Base-by-base conservation (phyloP, 2,888 invertebrate genomes). In the Drosophila subsilvestris region DNA sequence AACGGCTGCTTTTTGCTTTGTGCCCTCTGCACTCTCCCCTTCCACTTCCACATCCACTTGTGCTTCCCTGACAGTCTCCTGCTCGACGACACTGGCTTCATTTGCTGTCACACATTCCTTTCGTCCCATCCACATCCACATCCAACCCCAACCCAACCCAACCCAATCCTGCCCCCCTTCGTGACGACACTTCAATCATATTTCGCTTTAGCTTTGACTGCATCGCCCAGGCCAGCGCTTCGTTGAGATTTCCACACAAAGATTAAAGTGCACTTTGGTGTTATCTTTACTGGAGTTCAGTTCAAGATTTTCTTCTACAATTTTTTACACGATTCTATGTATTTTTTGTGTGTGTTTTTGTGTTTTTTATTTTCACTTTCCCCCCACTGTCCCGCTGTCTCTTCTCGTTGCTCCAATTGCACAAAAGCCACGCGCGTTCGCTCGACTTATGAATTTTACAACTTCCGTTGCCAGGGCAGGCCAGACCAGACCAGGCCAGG, bases 221-320 rank as follows among this genome's bases (percentile, higher is more conserved):
- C 75, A 50, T 50, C 45, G 57, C 57, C 49, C 32, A 29, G 25
- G 45, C 47, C 49, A 42, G 22, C 22, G 32, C 63, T 29, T 17
- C 54, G 83, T 66, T 53, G 86, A 88, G 85, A 86, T 86, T 86
- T 88, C 76, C 78, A 86, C 76, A 76, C 73, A 86, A 72, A 88
- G 85, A 86, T 86, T 89, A 86, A 89, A 86, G 89, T 89, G 89
- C 85, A 89, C 89, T 89, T 86, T 75, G 78, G 68, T 86, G 89
- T 86, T 88, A 86, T 86, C 89, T 88, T 67, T 70, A 63, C 75
- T 60, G 66, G 79, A 87, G 85, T 87, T 65, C 81, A 71, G 70
- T 73, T 87, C 79, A 80, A 74, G 66, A 79, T 66, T 76, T 65
- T 49, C 65, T 32, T 48, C 57, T 60, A 59, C 60, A 29, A 49